A percentile compares a stretch with the other conserved stretches of the same genome.
Evolutionary conservation across 2,888 invertebrate species (phyloP).

Genomic region (Oasisia sp.): DNA sequence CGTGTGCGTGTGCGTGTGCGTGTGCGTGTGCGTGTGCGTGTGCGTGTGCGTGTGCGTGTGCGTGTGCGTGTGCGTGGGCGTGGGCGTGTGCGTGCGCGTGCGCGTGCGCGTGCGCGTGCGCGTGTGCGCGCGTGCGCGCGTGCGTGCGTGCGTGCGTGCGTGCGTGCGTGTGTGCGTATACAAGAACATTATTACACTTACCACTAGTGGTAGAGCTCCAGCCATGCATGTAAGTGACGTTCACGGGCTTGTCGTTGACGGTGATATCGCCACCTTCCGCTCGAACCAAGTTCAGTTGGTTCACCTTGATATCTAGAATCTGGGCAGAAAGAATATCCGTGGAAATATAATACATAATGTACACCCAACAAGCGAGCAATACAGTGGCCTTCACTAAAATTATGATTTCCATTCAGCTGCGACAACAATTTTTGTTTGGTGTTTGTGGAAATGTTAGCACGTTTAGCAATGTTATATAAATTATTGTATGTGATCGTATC

Average conservation of each 20-base stretch:
- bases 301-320: conserved; percentile 18
- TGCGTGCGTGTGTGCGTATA: too few species aligned
- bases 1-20: not conserved
- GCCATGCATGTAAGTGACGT: conserved; percentile 22
- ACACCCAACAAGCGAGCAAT: too few species aligned
- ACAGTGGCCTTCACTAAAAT: too few species aligned
- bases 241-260: not conserved
- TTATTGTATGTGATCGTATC: too few species aligned
- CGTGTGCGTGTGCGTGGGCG: not conserved
- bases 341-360: too few species aligned
- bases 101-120: too few species aligned
- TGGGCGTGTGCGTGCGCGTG: not conserved
- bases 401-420: too few species aligned
- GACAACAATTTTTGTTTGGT: too few species aligned
- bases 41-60: not conserved
- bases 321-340: not conserved
- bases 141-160: too few species aligned
- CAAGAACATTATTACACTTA: not conserved
- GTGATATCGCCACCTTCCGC: conserved; percentile 17
- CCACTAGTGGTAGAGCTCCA: conserved; percentile 24
- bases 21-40: not conserved
- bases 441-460: too few species aligned
- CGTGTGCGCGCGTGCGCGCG: too few species aligned
- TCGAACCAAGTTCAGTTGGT: conserved; percentile 19
- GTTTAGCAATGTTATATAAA: too few species aligned